Evolutionary conservation across 2,888 invertebrate genomes (phyloP).

Genomic region (Perdita meconis): DNA sequence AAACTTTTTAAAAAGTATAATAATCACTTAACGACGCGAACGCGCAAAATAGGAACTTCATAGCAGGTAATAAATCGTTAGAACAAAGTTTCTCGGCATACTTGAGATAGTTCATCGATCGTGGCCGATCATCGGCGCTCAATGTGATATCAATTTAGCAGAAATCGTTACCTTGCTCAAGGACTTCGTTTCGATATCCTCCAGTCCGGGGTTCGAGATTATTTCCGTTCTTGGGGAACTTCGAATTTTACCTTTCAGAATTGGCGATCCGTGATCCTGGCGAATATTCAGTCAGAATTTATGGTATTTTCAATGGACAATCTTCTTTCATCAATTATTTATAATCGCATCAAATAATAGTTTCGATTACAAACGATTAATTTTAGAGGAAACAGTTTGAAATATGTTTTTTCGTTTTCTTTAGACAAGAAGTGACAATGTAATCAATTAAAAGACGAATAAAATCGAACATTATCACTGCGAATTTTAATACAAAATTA

Average conservation of each 20-base stretch:
- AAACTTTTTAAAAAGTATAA: not conserved
- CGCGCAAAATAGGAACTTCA: not conserved
- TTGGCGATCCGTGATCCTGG: conserved; percentile 18
- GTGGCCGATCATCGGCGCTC: conserved; percentile 19
- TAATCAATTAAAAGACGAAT: too few species aligned
- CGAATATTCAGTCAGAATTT: conserved; percentile 1
- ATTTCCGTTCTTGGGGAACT: conserved; percentile 42
- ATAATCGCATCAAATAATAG: too few species aligned
- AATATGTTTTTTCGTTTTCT: too few species aligned
- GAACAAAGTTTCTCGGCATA: conserved; percentile 22
- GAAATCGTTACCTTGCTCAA: conserved; percentile 36
- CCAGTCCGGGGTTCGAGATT: conserved; percentile 25
- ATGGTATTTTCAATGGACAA: not conserved
- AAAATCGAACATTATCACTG: too few species aligned
- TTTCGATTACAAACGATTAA: too few species aligned
- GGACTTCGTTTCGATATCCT: conserved; percentile 41
- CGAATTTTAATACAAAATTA: too few species aligned
- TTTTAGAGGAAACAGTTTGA: too few species aligned
- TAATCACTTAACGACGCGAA: not conserved
- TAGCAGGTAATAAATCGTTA: conserved; percentile 22
- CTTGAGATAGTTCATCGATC: conserved; percentile 31
- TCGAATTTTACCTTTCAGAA: conserved; percentile 23
- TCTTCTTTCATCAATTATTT: not conserved
- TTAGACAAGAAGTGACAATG: too few species aligned
- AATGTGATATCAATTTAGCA: conserved; percentile 49